phyloP scores from a whole-genome alignment of 2,888 invertebrate genomes.

The Diogma glabrata region DNA sequence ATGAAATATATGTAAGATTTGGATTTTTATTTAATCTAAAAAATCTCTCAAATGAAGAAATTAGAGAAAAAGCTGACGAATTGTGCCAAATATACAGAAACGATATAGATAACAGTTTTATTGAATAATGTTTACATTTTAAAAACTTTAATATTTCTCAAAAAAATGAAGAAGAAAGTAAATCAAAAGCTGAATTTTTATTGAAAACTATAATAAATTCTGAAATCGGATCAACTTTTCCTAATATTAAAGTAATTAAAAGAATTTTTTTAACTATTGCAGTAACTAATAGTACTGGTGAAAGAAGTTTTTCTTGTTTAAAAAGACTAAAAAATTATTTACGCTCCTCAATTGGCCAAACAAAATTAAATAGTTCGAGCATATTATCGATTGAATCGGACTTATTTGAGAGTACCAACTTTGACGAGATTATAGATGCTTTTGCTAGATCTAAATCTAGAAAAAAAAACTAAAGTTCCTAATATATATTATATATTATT shows the following conservation, averaged over 20 bases:
- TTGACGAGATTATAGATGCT: too few species aligned
- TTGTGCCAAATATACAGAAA: background rate
- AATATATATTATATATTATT: too few species aligned
- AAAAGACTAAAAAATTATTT: background rate
- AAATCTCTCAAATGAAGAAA: background rate
- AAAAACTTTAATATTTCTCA: background rate
- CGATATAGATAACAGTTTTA: background rate
- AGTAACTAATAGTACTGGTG: background rate
- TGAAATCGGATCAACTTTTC: background rate
- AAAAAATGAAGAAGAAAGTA: background rate
- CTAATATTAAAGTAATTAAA: background rate
- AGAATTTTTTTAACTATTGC: too few species aligned
- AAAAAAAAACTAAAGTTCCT: too few species aligned
- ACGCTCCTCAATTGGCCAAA: background rate
- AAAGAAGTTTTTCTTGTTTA: background rate
- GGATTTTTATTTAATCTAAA: background rate
- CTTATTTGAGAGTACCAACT: too few species aligned
- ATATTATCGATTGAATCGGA: too few species aligned
- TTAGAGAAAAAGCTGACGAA: conserved; percentile 1
- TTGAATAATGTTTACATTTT: conserved; percentile 5
- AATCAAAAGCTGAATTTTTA: background rate
- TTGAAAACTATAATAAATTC: background rate
- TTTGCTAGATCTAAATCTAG: too few species aligned
- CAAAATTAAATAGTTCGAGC: background rate
- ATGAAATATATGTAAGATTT: background rate